phyloP scores from a whole-genome alignment of 2,888 invertebrate genomes.

The Emmelina monodactyla region DNA sequence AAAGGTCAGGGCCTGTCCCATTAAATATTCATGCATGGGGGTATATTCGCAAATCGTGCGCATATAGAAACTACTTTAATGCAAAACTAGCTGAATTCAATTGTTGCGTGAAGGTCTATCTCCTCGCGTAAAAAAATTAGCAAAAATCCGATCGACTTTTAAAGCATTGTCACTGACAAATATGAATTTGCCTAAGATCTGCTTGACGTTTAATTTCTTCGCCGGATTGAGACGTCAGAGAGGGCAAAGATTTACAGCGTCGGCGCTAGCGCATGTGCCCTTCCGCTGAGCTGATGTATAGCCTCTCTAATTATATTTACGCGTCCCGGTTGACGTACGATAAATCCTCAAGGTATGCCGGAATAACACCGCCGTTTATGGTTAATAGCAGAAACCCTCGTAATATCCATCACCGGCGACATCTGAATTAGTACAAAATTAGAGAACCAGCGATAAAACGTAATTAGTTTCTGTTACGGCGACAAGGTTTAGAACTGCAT shows the following conservation, averaged over 20 bases:
- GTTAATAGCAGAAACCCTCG: slow-evolving; percentile 29
- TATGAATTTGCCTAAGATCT: background rate
- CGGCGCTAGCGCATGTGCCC: slow-evolving; percentile 51
- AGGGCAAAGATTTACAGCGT: slow-evolving; percentile 47
- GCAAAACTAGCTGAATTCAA: no score
- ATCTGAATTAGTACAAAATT: slow-evolving; percentile 36
- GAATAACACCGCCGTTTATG: slow-evolving; percentile 44
- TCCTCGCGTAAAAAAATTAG: no score
- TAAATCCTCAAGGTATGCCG: slow-evolving; percentile 51
- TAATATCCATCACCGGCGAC: slow-evolving; percentile 37
- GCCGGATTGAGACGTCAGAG: slow-evolving; percentile 56
- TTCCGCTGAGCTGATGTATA: slow-evolving; percentile 60
- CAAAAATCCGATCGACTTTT: no score
- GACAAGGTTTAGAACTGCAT: background rate
- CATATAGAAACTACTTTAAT: slow-evolving; percentile 39
- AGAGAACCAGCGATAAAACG: slow-evolving; percentile 33
- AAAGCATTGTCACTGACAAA: no score
- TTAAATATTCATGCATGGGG: slow-evolving; percentile 48
- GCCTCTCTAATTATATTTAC: slow-evolving; percentile 65
- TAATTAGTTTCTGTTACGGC: slow-evolving; percentile 21
- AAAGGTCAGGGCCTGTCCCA: slow-evolving; percentile 47
- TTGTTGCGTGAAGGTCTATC: no score
- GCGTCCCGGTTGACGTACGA: slow-evolving; percentile 51
- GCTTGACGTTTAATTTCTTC: slow-evolving; percentile 37
- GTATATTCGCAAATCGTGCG: slow-evolving; percentile 36